These are phyloP conservation scores for Hypotaenidia philippensis DNA, from an alignment of 2,797 vertebrate genomes.

Conservation along the genomic window DNA sequence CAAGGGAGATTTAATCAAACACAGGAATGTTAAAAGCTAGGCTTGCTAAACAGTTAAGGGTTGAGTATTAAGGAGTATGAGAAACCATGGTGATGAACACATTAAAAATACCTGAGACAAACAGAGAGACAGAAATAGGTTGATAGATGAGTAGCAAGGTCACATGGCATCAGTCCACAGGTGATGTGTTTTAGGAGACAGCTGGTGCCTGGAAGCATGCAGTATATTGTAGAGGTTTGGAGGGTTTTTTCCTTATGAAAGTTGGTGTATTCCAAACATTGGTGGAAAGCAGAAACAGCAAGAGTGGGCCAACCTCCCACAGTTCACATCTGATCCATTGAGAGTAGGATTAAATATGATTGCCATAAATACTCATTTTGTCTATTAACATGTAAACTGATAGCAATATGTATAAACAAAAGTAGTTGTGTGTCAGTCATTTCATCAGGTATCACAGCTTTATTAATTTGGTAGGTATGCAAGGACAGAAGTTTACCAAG, in stretches of 20 bases:
- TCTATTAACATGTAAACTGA: slow-evolving; percentile 29
- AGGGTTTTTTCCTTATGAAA: not conserved
- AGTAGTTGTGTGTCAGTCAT: slow-evolving; percentile 8
- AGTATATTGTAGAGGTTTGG: not conserved
- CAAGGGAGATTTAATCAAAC: not conserved
- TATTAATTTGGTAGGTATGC: not conserved
- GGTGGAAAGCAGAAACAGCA: not conserved
- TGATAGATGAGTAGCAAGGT: slow-evolving; percentile 14
- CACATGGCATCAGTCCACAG: slow-evolving; percentile 13
- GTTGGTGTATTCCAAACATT: slow-evolving; percentile 27
- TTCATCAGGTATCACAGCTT: not conserved
- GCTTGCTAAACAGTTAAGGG: not conserved
- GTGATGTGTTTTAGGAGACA: slow-evolving; percentile 26
- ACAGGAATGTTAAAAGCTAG: not conserved
- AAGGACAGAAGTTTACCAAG: slow-evolving; percentile 20
- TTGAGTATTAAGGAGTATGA: not conserved
- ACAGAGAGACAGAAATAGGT: not conserved
- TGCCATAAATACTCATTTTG: slow-evolving; percentile 8
- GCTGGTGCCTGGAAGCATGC: slow-evolving; percentile 6
- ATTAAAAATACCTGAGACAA: slow-evolving; percentile 23
- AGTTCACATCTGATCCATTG: slow-evolving; percentile 40
- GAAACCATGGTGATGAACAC: not conserved
- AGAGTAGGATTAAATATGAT: slow-evolving; percentile 13
- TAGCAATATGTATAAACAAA: slow-evolving; percentile 39
- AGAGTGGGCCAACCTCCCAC: slow-evolving; percentile 43